Evolutionary conservation across 92 coral and sea anemone genomes (phyloP).

Genomic region (Umimayanthus chanpuru): DNA sequence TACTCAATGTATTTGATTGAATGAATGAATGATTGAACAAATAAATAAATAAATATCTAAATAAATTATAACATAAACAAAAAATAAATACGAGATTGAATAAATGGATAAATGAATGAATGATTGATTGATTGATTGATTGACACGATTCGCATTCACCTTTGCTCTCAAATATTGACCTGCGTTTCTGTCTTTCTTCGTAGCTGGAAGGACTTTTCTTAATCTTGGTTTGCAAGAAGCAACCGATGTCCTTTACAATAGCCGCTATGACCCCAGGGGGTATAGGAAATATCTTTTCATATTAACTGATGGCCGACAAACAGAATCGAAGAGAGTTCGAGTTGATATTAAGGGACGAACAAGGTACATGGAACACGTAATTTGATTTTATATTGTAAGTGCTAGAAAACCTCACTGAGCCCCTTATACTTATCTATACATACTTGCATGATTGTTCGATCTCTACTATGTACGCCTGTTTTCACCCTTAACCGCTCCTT

Average conservation of each 20-base stretch:
- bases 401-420: background rate
- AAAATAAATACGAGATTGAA: no score
- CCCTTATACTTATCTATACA: background rate
- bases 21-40: no score
- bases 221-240: slow-evolving; percentile 19
- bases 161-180: background rate
- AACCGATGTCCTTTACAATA: slow-evolving; percentile 8
- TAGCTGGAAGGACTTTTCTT: slow-evolving; percentile 13
- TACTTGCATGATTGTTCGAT: no score
- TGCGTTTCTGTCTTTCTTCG: background rate
- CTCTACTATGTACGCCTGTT: no score
- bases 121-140: no score
- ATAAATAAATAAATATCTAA: no score
- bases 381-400: background rate
- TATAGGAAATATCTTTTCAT: slow-evolving; percentile 26
- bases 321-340: background rate
- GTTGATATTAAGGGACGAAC: background rate
- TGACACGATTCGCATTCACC: no score
- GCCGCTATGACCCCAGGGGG: background rate
- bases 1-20: no score
- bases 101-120: no score
- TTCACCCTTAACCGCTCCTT: no score
- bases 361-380: background rate
- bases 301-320: slow-evolving; percentile 25
- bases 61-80: no score